These are phyloP conservation scores for Drosophila antonietae DNA, from an alignment of 2,888 invertebrate genomes.

Conservation along the genomic window DNA sequence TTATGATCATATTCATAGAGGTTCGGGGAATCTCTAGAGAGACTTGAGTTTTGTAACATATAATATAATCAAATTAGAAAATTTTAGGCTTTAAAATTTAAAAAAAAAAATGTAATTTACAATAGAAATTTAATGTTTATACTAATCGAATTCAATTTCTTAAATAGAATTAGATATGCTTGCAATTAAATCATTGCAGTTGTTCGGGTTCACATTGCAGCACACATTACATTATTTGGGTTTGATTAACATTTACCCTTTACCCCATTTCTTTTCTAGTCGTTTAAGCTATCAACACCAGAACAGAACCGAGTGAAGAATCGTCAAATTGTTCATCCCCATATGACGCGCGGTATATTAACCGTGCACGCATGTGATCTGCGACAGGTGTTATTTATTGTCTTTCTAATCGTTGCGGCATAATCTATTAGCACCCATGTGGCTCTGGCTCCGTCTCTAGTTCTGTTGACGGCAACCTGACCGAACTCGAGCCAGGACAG, in stretches of 20 bases:
- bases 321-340: conserved; percentile 37
- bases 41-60: no score
- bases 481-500: conserved; percentile 5
- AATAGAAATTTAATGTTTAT: neutral
- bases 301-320: conserved; percentile 35
- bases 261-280: conserved; percentile 51
- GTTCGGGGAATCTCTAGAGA: no score
- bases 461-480: conserved; percentile 31
- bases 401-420: conserved; percentile 83
- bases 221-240: conserved; percentile 24
- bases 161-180: neutral
- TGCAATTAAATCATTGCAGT: conserved; percentile 6
- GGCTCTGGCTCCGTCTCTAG: neutral
- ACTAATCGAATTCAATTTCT: neutral
- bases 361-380: conserved; percentile 57
- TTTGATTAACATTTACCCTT: conserved; percentile 5
- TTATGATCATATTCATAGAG: no score
- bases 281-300: conserved; percentile 77
- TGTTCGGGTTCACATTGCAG: conserved; percentile 40
- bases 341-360: conserved; percentile 31
- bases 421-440: conserved; percentile 81
- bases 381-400: conserved; percentile 84
- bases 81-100: neutral
- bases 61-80: no score
- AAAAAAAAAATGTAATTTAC: neutral